A percentile compares a stretch with the other conserved stretches of the same genome.
Conservation (phyloP, 2,113 vertebrate genomes). For the Meles meles region DNA sequence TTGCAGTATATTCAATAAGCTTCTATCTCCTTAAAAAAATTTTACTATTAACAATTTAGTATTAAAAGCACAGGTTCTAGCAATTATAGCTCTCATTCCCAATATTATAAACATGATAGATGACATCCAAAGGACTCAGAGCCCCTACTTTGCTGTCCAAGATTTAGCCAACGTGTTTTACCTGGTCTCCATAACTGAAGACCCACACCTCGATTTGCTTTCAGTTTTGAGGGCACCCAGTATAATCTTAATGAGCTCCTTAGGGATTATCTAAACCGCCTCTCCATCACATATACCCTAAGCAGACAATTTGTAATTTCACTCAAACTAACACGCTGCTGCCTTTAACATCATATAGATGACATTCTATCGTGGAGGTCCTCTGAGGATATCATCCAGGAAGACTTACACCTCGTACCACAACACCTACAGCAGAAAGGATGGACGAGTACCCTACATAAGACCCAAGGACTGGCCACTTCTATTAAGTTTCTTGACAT, state of each 20-base stretch:
- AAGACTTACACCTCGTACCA: background rate
- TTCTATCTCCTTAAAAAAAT: background rate
- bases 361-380: background rate
- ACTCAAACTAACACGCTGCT: background rate
- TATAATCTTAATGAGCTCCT: background rate
- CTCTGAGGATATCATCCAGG: background rate
- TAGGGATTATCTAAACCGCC: background rate
- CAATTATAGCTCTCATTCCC: background rate
- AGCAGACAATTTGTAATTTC: background rate
- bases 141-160: background rate
- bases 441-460: background rate
- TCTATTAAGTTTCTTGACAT: background rate
- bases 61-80: background rate
- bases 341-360: background rate
- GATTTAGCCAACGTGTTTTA: background rate
- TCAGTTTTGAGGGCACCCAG: background rate
- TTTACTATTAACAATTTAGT: background rate
- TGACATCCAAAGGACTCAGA: background rate
- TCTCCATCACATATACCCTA: background rate
- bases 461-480: background rate
- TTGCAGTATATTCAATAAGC: background rate
- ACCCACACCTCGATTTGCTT: background rate
- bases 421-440: background rate
- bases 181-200: background rate
- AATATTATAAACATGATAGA: background rate